These are phyloP conservation scores for Schrankia costaestrigalis DNA, from an alignment of 2,888 invertebrate genomes.

Conservation along the genomic window DNA sequence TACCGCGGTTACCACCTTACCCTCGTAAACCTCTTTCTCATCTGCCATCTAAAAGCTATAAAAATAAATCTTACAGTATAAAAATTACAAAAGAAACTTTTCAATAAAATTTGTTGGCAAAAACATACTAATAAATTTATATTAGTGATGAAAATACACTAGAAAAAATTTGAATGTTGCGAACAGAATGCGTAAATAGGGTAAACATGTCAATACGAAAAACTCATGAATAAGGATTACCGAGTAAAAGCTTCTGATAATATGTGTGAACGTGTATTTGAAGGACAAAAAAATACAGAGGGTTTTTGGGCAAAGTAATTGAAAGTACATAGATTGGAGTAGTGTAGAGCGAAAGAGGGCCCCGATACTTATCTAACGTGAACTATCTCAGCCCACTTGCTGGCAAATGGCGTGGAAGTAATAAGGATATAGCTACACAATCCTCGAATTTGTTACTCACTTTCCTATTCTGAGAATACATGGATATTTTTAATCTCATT, in stretches of 20 bases:
- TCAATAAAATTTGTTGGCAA: constrained; percentile 14
- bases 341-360: constrained; percentile 40
- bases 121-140: constrained; percentile 32
- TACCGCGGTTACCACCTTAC: no score
- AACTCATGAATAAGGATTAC: constrained; percentile 35
- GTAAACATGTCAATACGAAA: constrained; percentile 34
- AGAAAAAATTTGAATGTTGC: constrained; percentile 33
- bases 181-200: constrained; percentile 28
- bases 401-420: constrained; percentile 71
- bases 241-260: constrained; percentile 20
- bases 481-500: constrained; percentile 44
- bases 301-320: constrained; percentile 52
- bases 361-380: constrained; percentile 68
- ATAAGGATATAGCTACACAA: constrained; percentile 65
- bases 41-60: constrained; percentile 6
- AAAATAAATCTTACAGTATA: constrained; percentile 13
- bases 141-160: constrained; percentile 24
- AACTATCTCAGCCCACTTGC: constrained; percentile 76
- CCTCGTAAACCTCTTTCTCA: no score
- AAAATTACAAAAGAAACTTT: constrained; percentile 22
- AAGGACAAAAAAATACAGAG: constrained; percentile 27
- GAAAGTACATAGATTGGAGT: constrained; percentile 60
- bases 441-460: constrained; percentile 62
- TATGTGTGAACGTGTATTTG: constrained; percentile 17
- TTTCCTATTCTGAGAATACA: constrained; percentile 48